Evolutionary conservation across 2,797 vertebrate species (phyloP), one percentile per base, ranked within the genome.

Genomic region (Hyperoplus lanceolatus): DNA sequence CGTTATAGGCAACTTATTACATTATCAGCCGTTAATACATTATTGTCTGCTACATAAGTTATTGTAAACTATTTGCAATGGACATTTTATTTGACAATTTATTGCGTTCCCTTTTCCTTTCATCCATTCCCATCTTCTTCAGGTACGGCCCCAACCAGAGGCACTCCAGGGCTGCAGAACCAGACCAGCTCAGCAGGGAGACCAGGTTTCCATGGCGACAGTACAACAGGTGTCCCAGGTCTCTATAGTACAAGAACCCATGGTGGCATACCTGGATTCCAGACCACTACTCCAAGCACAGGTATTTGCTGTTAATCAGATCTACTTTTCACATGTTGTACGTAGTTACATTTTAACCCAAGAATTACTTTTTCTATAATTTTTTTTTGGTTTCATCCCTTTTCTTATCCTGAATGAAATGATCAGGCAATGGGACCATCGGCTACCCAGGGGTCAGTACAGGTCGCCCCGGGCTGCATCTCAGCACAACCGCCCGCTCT

Each of bases 81-180:
- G 11, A 46, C 8, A 49, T 5, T 54, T 16, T 51, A 38, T 72
- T 61, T 21, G 4, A 21, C n/a, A 54, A 1, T 58, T 51, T 18
- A 53, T 36, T 68, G 4, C 45, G 8, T 64, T 48, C 6, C 4
- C 21, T 21, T 50, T 13, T 62, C 4, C 13, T 29, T 49, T 8
- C 7, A 21, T 45, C 8, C 4, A 0, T 66, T 1, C 61, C 4
- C 39, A 9, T 9, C 4, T 6, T 79, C 36, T 14, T 14, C 41
- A 86, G 91, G 87, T 9, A 92, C 85, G 4, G 64, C 66, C 75
- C 58, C 91, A 6, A 87, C 87, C 6, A 82, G 81, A 38, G 90
- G 95, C 5, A 53, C 67, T 5, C 95, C 95, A 15, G 93, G 94
- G 1, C 45, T 95, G 13, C 89, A 89, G 49, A 91, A 94, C 83